A percentile compares a stretch with the other conserved stretches of the same genome.
phyloP scores from a whole-genome alignment of 2,888 invertebrate genomes.

The Drosophila paramelanica region DNA sequence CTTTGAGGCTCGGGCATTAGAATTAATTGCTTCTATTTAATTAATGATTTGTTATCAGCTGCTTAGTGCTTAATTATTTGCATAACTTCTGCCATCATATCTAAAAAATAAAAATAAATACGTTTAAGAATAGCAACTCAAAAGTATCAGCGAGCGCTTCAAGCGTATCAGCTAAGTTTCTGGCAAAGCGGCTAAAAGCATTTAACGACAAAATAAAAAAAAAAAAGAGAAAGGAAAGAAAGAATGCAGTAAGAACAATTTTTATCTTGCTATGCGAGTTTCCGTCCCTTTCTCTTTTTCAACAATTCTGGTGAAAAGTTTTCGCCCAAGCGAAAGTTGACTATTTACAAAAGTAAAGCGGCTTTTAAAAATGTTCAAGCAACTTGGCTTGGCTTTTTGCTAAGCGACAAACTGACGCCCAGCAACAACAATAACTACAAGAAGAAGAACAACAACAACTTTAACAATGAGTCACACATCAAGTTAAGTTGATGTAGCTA shows the following conservation, averaged over 20 bases:
- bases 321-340: constrained; percentile 55
- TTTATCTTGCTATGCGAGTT: constrained; percentile 37
- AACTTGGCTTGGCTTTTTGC: constrained; percentile 69
- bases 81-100: constrained; percentile 48
- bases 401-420: constrained; percentile 56
- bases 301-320: constrained; percentile 57
- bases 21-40: constrained; percentile 73
- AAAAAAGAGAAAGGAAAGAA: constrained; percentile 9
- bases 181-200: constrained; percentile 70
- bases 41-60: constrained; percentile 77
- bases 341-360: constrained; percentile 69
- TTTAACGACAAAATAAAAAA: constrained; percentile 42
- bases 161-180: constrained; percentile 51
- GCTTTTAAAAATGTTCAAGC: constrained; percentile 73
- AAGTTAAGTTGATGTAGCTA: constrained; percentile 67
- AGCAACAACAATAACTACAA: constrained; percentile 13
- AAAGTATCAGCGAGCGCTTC: constrained; percentile 30
- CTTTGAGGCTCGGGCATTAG: constrained; percentile 45
- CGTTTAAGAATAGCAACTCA: background rate
- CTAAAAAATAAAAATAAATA: constrained; percentile 1
- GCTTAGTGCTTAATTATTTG: constrained; percentile 71
- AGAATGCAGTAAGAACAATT: constrained; percentile 37
- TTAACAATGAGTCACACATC: constrained; percentile 49
- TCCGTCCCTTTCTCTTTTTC: constrained; percentile 23
- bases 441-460: constrained; percentile 14